Conservation (phyloP, 2,113 vertebrate species). For the western clawed frog (Xenopus tropicalis) region DNA sequence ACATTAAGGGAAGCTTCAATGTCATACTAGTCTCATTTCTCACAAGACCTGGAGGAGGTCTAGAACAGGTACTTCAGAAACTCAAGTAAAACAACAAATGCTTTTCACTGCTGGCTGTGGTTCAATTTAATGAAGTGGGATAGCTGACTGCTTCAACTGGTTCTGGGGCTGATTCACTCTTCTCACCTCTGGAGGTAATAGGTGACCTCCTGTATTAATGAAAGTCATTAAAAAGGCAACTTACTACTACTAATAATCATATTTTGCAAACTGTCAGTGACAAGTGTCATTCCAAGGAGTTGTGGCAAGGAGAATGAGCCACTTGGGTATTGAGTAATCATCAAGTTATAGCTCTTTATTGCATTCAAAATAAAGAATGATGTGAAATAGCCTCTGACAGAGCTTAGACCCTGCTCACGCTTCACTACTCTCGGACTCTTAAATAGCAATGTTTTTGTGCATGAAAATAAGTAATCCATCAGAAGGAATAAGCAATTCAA, state of each 20-base stretch:
- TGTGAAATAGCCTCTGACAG: background rate
- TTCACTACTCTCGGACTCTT: too few species aligned
- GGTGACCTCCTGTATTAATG: background rate
- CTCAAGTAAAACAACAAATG: too few species aligned
- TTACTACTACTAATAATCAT: conserved; percentile 2
- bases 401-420: background rate
- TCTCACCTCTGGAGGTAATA: background rate
- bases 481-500: too few species aligned
- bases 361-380: conserved; percentile 22
- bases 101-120: background rate
- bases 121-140: too few species aligned
- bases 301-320: conserved; percentile 36
- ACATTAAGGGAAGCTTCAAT: too few species aligned
- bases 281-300: conserved; percentile 34
- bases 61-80: too few species aligned
- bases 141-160: too few species aligned
- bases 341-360: conserved; percentile 25
- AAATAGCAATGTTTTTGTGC: too few species aligned
- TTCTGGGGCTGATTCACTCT: background rate
- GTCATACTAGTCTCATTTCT: too few species aligned
- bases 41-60: too few species aligned
- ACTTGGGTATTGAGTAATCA: conserved; percentile 15
- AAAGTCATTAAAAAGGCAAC: background rate
- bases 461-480: too few species aligned
- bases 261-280: conserved; percentile 35